Evolutionary conservation across 2,888 invertebrate species (phyloP).

Genomic region (Pyrrhopygopsis socrates): DNA sequence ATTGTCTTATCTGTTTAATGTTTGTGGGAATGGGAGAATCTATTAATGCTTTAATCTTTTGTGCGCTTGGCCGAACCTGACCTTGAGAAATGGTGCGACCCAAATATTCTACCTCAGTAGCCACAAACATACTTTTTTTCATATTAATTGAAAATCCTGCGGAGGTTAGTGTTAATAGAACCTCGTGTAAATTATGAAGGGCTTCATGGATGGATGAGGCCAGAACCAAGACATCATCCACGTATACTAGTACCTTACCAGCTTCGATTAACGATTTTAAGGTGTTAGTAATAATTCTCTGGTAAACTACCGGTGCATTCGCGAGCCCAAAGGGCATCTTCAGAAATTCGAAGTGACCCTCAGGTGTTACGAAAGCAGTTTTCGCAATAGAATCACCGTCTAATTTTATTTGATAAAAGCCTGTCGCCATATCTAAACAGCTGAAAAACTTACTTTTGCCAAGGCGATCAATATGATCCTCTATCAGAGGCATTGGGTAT

Average conservation of each 20-base stretch:
- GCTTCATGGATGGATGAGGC: neutral
- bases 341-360: constrained; percentile 88
- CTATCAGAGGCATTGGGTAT: constrained; percentile 88
- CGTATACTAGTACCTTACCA: constrained; percentile 38
- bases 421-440: constrained; percentile 86
- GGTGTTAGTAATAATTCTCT: constrained; percentile 25
- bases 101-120: constrained; percentile 10
- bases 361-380: constrained; percentile 88
- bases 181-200: neutral
- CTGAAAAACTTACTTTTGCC: constrained; percentile 82
- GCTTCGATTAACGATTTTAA: neutral
- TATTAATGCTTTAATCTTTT: neutral
- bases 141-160: constrained; percentile 27
- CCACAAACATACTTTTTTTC: constrained; percentile 10
- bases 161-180: neutral
- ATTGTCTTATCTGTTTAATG: constrained; percentile 45
- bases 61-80: neutral
- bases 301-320: constrained; percentile 39
- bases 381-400: constrained; percentile 83
- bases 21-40: neutral
- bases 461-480: constrained; percentile 86
- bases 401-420: constrained; percentile 87
- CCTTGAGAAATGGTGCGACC: neutral
- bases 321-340: constrained; percentile 22
- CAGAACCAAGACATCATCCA: constrained; percentile 54